Conservation (phyloP, 2,888 invertebrate genomes). For the Drosophila atroscutellata region DNA sequence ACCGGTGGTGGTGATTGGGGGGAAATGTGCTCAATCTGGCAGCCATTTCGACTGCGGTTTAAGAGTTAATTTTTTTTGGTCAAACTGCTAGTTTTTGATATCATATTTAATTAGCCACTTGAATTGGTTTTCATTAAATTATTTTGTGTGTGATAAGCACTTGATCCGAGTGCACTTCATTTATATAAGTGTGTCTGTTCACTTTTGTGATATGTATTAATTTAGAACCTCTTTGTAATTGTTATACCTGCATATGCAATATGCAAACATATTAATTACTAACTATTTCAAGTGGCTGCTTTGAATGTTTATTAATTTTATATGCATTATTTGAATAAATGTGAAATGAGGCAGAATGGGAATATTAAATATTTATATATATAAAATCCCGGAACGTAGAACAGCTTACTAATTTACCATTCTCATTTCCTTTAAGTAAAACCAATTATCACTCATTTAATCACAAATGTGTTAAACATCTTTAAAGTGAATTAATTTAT, state of each 20-base stretch:
- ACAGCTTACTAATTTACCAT: not conserved
- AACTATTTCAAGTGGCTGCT: not conserved
- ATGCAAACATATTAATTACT: not conserved
- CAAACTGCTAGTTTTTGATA: slow-evolving; percentile 13
- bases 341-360: not conserved
- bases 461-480: not conserved
- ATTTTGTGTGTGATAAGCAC: slow-evolving; percentile 11
- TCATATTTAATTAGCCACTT: slow-evolving; percentile 28
- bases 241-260: not conserved
- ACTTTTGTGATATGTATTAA: not conserved
- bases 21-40: slow-evolving; percentile 21
- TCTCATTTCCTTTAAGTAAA: not conserved
- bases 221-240: slow-evolving; percentile 1
- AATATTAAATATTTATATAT: not conserved
- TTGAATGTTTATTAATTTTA: not conserved
- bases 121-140: slow-evolving; percentile 36
- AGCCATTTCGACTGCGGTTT: slow-evolving; percentile 44
- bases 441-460: not conserved
- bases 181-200: not conserved
- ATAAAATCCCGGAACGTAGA: accelerated
- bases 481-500: slow-evolving; percentile 1
- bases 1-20: not conserved
- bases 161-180: slow-evolving; percentile 1
- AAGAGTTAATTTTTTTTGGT: slow-evolving; percentile 15
- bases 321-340: not conserved